Percentiles rank a stretch among this genome's conserved stretches.
Evolutionary conservation across 2,797 vertebrate genomes (phyloP).

Genomic region (Emys orbicularis): DNA sequence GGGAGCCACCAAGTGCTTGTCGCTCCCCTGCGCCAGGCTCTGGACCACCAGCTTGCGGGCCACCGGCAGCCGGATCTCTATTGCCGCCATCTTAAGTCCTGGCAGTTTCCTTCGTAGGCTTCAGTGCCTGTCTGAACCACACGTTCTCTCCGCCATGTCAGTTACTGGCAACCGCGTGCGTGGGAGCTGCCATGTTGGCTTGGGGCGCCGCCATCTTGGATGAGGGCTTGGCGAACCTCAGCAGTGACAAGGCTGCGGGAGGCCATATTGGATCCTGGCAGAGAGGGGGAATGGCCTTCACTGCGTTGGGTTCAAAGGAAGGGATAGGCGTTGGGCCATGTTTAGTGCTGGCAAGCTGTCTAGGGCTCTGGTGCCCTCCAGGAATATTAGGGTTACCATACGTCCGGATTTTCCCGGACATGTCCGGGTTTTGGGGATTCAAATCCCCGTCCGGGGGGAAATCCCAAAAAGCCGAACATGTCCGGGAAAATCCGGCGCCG

Average conservation of each 20-base stretch:
- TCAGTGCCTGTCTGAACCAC: fast-evolving
- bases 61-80: constrained; percentile 88
- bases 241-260: fast-evolving
- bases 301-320: fast-evolving
- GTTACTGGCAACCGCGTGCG: background rate
- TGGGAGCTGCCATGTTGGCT: background rate
- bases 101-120: fast-evolving
- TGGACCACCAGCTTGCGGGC: constrained; percentile 74
- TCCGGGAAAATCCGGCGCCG: too few relatives aligned
- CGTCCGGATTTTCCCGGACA: too few relatives aligned
- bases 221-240: background rate
- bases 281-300: fast-evolving
- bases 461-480: too few relatives aligned
- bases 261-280: constrained; percentile 38
- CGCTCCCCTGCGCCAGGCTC: constrained; percentile 42
- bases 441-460: too few relatives aligned
- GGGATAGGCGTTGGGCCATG: fast-evolving
- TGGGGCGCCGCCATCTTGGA: background rate
- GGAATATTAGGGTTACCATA: too few relatives aligned
- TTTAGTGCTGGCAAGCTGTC: background rate
- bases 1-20: constrained; percentile 91
- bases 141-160: constrained; percentile 12
- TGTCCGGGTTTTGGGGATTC: too few relatives aligned
- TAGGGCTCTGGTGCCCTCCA: background rate
- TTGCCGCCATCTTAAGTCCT: constrained; percentile 86